Evolutionary conservation across 2,888 invertebrate species (phyloP).

Genomic region (Ormyrus rosae): DNA sequence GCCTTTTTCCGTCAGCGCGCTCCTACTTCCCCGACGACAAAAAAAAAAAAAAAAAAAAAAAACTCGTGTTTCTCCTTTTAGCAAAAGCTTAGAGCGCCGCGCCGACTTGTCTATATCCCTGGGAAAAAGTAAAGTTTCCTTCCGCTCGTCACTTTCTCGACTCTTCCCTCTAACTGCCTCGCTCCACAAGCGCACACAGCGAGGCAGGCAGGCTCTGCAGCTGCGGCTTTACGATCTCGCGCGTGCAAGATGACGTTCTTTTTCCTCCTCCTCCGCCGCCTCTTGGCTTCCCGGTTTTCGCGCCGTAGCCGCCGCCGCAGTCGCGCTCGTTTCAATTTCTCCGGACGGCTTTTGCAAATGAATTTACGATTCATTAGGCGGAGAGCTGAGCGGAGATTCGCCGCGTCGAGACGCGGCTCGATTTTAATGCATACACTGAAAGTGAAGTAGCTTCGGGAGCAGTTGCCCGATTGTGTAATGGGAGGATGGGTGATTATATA

Average conservation of each 20-base stretch:
- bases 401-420: not conserved
- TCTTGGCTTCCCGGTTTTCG: not conserved
- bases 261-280: not conserved
- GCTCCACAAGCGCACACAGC: conserved; percentile 10
- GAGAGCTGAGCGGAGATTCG: not conserved
- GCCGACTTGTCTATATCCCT: not conserved
- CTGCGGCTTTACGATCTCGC: conserved; percentile 18
- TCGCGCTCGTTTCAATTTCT: conserved; percentile 38
- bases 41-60: no score
- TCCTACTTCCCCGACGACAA: no score
- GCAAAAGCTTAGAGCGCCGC: no score
- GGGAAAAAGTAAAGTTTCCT: conserved; percentile 34
- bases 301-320: not conserved
- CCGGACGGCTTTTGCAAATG: not conserved
- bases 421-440: no score
- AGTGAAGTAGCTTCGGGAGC: no score
- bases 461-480: no score
- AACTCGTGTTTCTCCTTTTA: no score
- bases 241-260: conserved; percentile 26
- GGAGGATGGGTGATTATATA: no score
- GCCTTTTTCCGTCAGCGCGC: no score
- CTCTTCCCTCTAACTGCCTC: not conserved
- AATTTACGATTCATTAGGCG: conserved; percentile 30
- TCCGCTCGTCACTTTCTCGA: conserved; percentile 24
- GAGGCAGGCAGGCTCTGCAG: no score